Conservation (phyloP, 2,797 vertebrate species). For the Syncerus caffer region DNA sequence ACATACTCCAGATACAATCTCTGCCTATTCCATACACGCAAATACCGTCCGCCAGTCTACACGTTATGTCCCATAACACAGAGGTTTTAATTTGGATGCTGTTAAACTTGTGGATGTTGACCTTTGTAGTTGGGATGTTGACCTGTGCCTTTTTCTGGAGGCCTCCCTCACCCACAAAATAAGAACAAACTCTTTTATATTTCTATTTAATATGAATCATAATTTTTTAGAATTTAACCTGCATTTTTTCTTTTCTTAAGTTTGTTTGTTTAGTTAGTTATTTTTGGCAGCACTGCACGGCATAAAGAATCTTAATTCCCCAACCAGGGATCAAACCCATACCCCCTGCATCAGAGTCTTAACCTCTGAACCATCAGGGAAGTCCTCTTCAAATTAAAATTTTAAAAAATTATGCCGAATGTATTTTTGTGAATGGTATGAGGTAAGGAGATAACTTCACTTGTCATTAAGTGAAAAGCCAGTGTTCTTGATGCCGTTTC, state of each 20-base stretch:
- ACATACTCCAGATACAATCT: neutral
- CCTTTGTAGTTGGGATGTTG: neutral
- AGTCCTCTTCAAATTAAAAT: neutral
- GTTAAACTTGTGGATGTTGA: neutral
- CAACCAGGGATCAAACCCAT: neutral
- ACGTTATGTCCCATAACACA: neutral
- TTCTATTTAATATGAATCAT: neutral
- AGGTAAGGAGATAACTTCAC: neutral
- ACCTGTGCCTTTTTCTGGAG: neutral
- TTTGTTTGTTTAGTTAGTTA: neutral
- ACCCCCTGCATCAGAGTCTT: neutral
- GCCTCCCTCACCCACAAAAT: neutral
- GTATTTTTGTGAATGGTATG: neutral
- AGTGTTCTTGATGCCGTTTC: neutral
- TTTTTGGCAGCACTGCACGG: rapidly evolving
- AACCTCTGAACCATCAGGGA: neutral
- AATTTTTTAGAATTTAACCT: neutral
- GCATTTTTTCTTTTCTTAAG: neutral
- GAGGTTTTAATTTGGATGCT: neutral
- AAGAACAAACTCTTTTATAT: neutral
- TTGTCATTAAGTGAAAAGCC: neutral
- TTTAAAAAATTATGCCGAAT: neutral
- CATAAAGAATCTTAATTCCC: neutral
- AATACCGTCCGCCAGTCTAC: neutral
- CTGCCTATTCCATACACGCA: neutral